phyloP scores from a whole-genome alignment of 2,113 vertebrate species.

The Pseudois nayaur region DNA sequence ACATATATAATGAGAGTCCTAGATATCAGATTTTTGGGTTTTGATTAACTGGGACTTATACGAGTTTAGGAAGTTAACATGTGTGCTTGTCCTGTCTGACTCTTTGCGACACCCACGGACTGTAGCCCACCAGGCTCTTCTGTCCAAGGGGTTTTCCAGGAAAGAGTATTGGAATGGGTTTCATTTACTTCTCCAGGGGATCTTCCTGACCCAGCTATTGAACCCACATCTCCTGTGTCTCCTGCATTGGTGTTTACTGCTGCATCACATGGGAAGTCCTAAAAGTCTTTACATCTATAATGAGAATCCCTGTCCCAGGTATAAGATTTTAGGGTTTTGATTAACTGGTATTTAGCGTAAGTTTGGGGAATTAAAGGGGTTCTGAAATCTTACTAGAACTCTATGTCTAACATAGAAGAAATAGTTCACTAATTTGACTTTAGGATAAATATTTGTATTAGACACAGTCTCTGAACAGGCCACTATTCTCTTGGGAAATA shows the following conservation, averaged over 20 bases:
- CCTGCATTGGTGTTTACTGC: background rate
- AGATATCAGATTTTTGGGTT: background rate
- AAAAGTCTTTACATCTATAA: background rate
- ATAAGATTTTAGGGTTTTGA: background rate
- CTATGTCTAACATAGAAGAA: background rate
- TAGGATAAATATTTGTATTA: background rate
- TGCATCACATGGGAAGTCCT: background rate
- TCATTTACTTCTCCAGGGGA: background rate
- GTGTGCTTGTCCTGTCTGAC: background rate
- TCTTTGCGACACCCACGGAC: accelerated
- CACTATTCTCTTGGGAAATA: background rate
- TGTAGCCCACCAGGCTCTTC: background rate
- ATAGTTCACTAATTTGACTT: background rate
- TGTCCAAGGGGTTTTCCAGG: background rate
- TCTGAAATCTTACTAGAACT: background rate
- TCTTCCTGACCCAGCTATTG: background rate
- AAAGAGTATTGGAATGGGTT: background rate
- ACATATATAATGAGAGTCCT: background rate
- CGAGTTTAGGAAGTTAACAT: accelerated
- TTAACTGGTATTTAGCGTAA: background rate
- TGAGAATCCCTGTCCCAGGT: background rate
- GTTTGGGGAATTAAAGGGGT: background rate
- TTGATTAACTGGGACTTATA: background rate
- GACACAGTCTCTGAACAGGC: background rate
- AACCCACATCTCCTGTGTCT: background rate